phyloP scores from a whole-genome alignment of 2,797 vertebrate genomes.

The Manis javanica region DNA sequence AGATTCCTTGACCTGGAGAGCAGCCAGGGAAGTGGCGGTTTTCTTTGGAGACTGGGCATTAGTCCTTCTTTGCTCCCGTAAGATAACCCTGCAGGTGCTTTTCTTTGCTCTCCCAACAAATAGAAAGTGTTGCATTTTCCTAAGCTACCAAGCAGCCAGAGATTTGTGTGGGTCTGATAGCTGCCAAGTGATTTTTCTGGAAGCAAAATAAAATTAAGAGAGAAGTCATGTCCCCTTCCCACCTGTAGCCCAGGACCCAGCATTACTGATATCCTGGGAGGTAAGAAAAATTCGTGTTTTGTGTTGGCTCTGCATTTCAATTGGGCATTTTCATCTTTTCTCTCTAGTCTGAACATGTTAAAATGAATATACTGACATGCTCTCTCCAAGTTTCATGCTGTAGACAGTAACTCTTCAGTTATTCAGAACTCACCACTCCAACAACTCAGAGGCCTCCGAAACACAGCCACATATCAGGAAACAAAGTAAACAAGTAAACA shows the following conservation, averaged over 20 bases:
- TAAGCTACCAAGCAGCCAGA: constrained; percentile 24
- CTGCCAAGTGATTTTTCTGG: constrained; percentile 47
- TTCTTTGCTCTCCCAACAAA: constrained; percentile 50
- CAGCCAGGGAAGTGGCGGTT: not conserved
- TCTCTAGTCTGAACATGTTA: not conserved
- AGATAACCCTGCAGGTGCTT: constrained; percentile 25
- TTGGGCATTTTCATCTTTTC: not conserved
- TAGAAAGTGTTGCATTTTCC: constrained; percentile 38
- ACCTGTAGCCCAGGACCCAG: not conserved
- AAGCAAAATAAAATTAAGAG: constrained; percentile 35
- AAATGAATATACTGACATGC: not conserved
- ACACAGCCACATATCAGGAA: not conserved
- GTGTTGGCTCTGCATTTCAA: not conserved
- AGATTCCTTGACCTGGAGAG: not conserved
- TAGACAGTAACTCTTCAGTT: not conserved
- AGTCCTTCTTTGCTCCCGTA: constrained; percentile 6
- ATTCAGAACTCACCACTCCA: constrained; percentile 6
- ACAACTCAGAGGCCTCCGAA: not conserved
- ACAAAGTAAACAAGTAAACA: constrained; percentile 4
- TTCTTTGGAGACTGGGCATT: not conserved
- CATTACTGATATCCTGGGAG: not conserved
- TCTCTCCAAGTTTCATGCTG: not conserved
- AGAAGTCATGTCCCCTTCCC: constrained; percentile 9
- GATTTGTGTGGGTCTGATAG: not conserved
- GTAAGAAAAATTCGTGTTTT: not conserved